These are phyloP conservation scores for Ictalurus punctatus DNA, from an alignment of 2,113 vertebrate genomes.

Conservation along the genomic window DNA sequence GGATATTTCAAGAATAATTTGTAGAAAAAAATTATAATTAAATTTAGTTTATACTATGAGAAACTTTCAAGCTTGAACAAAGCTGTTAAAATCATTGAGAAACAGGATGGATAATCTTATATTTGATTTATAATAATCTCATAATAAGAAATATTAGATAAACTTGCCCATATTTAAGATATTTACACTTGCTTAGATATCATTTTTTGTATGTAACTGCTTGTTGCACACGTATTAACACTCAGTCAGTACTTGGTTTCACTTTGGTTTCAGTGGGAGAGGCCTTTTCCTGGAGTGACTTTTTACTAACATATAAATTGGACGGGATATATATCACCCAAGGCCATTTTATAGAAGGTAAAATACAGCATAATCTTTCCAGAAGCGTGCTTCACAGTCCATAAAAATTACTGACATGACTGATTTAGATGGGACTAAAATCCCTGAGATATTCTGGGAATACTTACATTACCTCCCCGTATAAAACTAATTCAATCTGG, in stretches of 20 bases:
- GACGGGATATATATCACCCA: constrained; percentile 1
- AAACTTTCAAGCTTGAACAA: background rate
- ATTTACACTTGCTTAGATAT: background rate
- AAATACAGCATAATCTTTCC: constrained; percentile 22
- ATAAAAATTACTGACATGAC: constrained; percentile 10
- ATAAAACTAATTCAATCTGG: background rate
- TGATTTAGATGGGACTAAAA: constrained; percentile 12
- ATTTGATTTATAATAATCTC: too few species aligned
- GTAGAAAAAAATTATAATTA: too few species aligned
- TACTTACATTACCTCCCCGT: background rate
- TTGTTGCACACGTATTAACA: background rate
- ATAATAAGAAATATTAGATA: background rate
- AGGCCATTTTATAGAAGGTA: constrained; percentile 4
- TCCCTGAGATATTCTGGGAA: background rate
- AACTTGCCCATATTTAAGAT: background rate
- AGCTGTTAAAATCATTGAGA: background rate
- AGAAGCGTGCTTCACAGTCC: background rate
- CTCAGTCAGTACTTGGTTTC: background rate
- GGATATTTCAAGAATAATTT: too few species aligned
- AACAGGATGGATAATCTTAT: background rate
- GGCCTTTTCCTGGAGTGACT: background rate
- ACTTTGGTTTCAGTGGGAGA: background rate
- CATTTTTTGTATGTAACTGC: background rate
- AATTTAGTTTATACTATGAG: too few species aligned
- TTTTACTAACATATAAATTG: constrained; percentile 7